These are phyloP conservation scores for Argopecten irradians DNA, from an alignment of 1,140 invertebrate species.

Conservation along the genomic window DNA sequence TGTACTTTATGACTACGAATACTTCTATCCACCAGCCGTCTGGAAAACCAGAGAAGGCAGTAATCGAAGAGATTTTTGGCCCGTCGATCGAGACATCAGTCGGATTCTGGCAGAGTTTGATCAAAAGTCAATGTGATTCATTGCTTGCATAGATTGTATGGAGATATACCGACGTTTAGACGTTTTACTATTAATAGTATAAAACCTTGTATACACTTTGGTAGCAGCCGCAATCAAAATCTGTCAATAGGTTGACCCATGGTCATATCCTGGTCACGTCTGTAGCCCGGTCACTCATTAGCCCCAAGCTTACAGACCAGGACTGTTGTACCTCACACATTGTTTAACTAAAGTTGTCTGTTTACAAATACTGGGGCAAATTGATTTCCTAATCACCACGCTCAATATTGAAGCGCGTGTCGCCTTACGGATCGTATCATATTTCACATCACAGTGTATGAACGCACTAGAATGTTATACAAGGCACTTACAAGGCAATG, in stretches of 20 bases:
- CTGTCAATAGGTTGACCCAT: background rate
- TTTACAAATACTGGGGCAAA: background rate
- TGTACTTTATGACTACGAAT: too few relatives aligned
- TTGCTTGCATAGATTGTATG: background rate
- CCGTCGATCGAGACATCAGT: background rate
- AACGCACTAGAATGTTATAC: background rate
- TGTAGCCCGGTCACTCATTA: background rate
- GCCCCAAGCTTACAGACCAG: background rate
- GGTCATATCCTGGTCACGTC: background rate
- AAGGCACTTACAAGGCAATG: too few relatives aligned
- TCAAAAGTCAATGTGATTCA: background rate
- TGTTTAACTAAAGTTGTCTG: background rate
- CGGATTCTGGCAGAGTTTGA: background rate
- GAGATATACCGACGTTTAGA: background rate
- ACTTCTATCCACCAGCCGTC: too few relatives aligned
- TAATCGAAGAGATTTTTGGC: background rate
- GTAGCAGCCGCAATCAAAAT: background rate
- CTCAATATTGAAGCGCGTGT: background rate
- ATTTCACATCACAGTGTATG: background rate
- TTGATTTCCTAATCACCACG: background rate
- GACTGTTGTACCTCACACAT: background rate
- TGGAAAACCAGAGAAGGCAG: too few relatives aligned
- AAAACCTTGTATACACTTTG: background rate
- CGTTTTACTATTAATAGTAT: background rate
- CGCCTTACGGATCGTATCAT: background rate